Percentiles rank a stretch among this genome's conserved stretches.
Evolutionary conservation across 2,113 vertebrate species (phyloP).

Genomic region (Proterorhinus semilunaris): DNA sequence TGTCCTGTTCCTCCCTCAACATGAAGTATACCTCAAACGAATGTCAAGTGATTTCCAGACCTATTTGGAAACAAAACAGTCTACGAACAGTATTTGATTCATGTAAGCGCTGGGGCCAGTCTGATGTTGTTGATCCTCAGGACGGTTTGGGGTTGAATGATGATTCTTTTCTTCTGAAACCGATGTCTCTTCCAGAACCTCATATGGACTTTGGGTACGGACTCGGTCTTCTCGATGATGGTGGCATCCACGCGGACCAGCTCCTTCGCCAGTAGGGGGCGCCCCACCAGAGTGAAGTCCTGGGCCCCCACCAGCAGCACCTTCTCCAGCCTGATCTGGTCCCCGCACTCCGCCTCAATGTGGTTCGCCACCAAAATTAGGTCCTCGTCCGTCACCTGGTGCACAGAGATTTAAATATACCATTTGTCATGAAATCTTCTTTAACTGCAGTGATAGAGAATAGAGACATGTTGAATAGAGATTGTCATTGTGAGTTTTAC

Average conservation of each 20-base stretch:
- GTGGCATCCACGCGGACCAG: slow-evolving; percentile 63
- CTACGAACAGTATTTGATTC: neutral
- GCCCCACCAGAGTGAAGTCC: slow-evolving; percentile 64
- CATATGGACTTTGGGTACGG: slow-evolving; percentile 64
- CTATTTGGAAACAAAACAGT: neutral
- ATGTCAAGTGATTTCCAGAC: too few species aligned
- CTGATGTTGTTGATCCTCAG: slow-evolving; percentile 61
- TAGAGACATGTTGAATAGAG: too few species aligned
- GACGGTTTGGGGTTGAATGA: slow-evolving; percentile 65
- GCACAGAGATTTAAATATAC: neutral
- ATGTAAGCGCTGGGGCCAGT: slow-evolving; percentile 44
- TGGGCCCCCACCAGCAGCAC: slow-evolving; percentile 65
- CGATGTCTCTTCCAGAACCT: slow-evolving; percentile 62
- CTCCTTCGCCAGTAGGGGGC: slow-evolving; percentile 58
- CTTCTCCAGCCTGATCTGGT: slow-evolving; percentile 66
- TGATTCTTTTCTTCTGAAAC: slow-evolving; percentile 48
- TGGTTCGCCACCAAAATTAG: slow-evolving; percentile 64
- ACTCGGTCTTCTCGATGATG: slow-evolving; percentile 65
- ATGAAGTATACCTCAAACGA: too few species aligned
- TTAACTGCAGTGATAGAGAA: neutral
- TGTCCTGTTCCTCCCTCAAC: too few species aligned
- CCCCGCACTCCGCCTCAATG: slow-evolving; percentile 61
- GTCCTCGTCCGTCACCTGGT: slow-evolving; percentile 53
- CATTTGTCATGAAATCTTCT: neutral
- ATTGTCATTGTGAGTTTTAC: too few species aligned